These are phyloP conservation scores for Rhogogaster chlorosoma DNA, from an alignment of 2,888 invertebrate species.

Conservation along the genomic window DNA sequence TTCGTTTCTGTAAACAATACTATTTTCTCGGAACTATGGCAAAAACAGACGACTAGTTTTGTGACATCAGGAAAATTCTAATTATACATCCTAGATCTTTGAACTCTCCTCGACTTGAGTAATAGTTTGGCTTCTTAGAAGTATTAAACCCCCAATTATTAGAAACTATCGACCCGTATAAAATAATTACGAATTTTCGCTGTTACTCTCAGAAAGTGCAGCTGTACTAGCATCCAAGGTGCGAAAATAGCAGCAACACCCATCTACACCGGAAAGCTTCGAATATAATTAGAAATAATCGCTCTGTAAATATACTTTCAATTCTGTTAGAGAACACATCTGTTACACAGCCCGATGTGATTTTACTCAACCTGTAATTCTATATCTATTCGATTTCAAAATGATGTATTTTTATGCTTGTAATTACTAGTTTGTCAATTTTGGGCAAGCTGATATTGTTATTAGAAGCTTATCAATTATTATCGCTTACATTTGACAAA, in stretches of 20 bases:
- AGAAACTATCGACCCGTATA: constrained; percentile 29
- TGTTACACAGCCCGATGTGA: not conserved
- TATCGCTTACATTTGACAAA: not conserved
- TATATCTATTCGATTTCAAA: not conserved
- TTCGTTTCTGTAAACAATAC: not conserved
- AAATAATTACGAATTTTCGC: constrained; percentile 19
- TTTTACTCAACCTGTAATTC: not conserved
- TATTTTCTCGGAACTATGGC: not conserved
- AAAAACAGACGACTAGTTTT: not conserved
- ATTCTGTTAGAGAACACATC: not conserved
- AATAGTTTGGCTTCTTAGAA: constrained; percentile 22
- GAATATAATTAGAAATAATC: constrained; percentile 46
- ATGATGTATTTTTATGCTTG: not conserved
- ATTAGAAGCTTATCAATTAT: constrained; percentile 1
- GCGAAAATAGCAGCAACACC: constrained; percentile 41
- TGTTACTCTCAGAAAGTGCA: constrained; percentile 19
- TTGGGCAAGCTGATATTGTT: constrained; percentile 18
- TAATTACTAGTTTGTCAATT: not conserved
- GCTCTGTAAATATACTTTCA: constrained; percentile 8
- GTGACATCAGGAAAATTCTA: not conserved
- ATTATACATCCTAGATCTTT: constrained; percentile 42
- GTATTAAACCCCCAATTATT: constrained; percentile 6
- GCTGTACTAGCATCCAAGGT: constrained; percentile 29
- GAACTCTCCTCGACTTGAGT: constrained; percentile 21
- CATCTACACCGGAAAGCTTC: constrained; percentile 30